These are phyloP conservation scores for Papilio gigon DNA, from an alignment of 2,888 invertebrate genomes.

Conservation along the genomic window DNA sequence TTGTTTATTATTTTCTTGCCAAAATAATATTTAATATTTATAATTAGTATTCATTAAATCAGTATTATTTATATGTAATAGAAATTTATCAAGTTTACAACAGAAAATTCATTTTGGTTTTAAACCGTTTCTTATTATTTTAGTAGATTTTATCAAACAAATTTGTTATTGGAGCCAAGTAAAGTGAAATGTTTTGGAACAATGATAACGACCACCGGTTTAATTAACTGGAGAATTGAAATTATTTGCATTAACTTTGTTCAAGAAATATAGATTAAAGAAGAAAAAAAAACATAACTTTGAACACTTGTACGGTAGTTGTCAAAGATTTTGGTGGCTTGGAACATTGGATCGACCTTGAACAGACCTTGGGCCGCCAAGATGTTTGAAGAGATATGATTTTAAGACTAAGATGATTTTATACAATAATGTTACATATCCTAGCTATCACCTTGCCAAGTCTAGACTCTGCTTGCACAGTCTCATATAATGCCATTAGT, in stretches of 20 bases:
- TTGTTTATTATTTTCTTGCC: conserved; percentile 31
- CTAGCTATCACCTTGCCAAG: neutral
- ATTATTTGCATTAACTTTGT: neutral
- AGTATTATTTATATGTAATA: conserved; percentile 28
- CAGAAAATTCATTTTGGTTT: too few species aligned
- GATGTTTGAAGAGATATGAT: neutral
- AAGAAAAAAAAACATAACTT: neutral
- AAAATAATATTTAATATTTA: conserved; percentile 37
- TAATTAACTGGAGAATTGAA: too few species aligned
- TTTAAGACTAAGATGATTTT: conserved; percentile 8
- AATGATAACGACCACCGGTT: too few species aligned
- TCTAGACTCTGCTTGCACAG: conserved; percentile 17
- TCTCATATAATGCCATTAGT: conserved; percentile 2
- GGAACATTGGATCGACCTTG: too few species aligned
- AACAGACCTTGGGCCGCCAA: too few species aligned
- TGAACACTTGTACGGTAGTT: neutral
- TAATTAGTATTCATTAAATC: conserved; percentile 25
- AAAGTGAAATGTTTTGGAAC: too few species aligned
- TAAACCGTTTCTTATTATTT: too few species aligned
- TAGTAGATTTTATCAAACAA: too few species aligned
- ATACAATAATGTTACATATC: conserved; percentile 28
- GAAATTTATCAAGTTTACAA: neutral
- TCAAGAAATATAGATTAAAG: neutral
- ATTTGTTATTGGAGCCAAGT: too few species aligned
- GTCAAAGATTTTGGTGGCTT: too few species aligned